Percentiles rank a stretch among this genome's conserved stretches.
phyloP scores from a whole-genome alignment of 2,797 vertebrate species.

The Yasuhikotakia modesta region DNA sequence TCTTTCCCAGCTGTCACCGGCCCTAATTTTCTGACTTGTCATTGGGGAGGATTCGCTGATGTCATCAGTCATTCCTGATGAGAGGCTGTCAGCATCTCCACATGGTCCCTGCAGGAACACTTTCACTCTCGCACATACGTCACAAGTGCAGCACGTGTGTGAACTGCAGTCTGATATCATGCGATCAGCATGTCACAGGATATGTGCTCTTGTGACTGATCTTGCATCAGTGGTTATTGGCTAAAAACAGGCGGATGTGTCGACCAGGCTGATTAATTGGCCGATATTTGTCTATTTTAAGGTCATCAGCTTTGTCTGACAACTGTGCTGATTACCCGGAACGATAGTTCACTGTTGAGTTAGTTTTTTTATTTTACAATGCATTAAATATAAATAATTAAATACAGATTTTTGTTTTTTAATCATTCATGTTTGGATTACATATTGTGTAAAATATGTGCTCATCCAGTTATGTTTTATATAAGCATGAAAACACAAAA shows the following conservation, averaged over 20 bases:
- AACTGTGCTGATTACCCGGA: not conserved
- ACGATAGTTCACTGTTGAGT: not conserved
- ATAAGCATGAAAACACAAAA: too few species aligned
- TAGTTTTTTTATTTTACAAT: not conserved
- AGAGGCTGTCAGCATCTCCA: not conserved
- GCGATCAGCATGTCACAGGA: conserved; percentile 15
- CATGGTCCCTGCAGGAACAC: conserved; percentile 4
- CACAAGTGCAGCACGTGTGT: conserved; percentile 1
- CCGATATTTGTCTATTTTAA: not conserved
- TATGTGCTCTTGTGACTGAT: conserved; percentile 15
- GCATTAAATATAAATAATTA: too few species aligned
- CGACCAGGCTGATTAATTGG: not conserved
- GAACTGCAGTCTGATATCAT: not conserved
- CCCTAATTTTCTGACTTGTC: conserved; percentile 33
- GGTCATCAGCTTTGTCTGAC: not conserved
- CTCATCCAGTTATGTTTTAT: too few species aligned
- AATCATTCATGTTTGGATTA: too few species aligned
- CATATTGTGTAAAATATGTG: too few species aligned
- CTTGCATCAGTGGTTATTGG: not conserved
- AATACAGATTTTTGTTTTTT: not conserved
- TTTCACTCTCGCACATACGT: conserved; percentile 8
- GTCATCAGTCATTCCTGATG: conserved; percentile 31
- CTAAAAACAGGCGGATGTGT: conserved; percentile 1
- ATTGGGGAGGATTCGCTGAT: not conserved
- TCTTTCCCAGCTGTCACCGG: conserved; percentile 35